Conservation (phyloP, 1,140 invertebrate species). For the Pseudomyrmex pallidus region DNA sequence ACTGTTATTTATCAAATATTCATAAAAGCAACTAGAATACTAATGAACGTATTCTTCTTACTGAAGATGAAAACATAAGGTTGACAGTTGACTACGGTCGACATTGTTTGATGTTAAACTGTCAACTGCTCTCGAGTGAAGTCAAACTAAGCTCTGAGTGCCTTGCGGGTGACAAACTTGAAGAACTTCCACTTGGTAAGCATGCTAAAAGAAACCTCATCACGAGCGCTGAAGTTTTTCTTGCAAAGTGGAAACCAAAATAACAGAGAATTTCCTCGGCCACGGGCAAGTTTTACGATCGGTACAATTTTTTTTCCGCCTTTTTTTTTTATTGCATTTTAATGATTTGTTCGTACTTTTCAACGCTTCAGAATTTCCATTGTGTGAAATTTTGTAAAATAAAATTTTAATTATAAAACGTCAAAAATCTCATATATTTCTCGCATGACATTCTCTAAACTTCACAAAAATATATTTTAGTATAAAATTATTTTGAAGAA, state of each 20-base stretch:
- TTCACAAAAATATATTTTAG: not conserved
- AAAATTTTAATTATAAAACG: not conserved
- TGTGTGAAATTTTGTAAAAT: not conserved
- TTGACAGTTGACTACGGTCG: conserved; percentile 18
- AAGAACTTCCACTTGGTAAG: conserved; percentile 55
- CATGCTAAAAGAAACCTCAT: conserved; percentile 58
- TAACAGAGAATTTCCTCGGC: conserved; percentile 31
- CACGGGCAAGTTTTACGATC: conserved; percentile 21
- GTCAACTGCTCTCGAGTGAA: conserved; percentile 50
- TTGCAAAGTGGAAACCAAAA: conserved; percentile 49
- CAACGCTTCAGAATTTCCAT: not conserved
- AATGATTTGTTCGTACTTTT: too few relatives aligned
- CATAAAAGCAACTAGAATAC: too few relatives aligned
- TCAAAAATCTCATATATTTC: not conserved
- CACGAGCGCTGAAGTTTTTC: conserved; percentile 49
- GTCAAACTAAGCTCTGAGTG: conserved; percentile 56
- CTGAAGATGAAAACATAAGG: conserved; percentile 2
- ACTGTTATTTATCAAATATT: too few relatives aligned
- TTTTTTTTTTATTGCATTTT: too few relatives aligned
- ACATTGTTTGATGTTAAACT: conserved; percentile 53
- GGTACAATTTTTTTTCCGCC: conserved; percentile 20
- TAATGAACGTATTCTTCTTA: not conserved
- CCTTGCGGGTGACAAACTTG: conserved; percentile 46
- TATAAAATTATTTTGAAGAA: not conserved
- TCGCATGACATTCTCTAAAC: not conserved